Evolutionary conservation across 1,140 invertebrate genomes (phyloP), one percentile per base, ranked within the genome.

Genomic region (Neoseiulus cucumeris): DNA sequence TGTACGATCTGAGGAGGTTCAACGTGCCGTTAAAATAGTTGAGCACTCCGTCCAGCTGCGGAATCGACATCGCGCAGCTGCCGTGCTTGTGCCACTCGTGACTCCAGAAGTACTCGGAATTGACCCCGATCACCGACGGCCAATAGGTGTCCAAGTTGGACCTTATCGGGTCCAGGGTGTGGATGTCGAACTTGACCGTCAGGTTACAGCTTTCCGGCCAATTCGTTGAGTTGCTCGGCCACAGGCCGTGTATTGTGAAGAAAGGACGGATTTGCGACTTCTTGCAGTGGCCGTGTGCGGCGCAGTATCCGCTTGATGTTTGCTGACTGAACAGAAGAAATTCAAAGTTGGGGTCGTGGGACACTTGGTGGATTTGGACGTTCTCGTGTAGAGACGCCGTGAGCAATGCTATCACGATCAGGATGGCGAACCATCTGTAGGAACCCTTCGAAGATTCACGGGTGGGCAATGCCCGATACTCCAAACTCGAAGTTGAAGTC

Each of bases 41-140:
- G n/a, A 59, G 22, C 17, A 59, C 22, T 25, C 51, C 51, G 33
- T 2, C 14, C 6, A 59, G 4, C 14, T 2, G 51, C 25, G 22
- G 14, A 17, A 20, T 25, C 22, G 25, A 33, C 51, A 59, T 25
- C 14, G 14, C 51, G 33, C 51, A 59, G 51, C 51, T 59, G 12
- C 51, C 51, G 9, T 59, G 51, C 9, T 59, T 59, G 14, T 59
- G 51, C 51, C 51, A 59, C 22, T 59, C 51, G 22, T 59, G 51
- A 2, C 51, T 25, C 51, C 51, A 59, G 22, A 59, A 59, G 2
- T 17, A 14, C 25, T 33, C 22, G 25, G 51, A 25, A 9, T 59
- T 59, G 14, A 59, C 12, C 25, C 51, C 33, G 12, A 14, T 17
- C 22, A 59, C 22, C 51, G 51, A 59, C 14, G 51, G 51, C 51